A percentile compares a stretch with the other conserved stretches of the same genome.
Conservation (phyloP, 2,888 invertebrate species). For the Phymatocera aterrima region DNA sequence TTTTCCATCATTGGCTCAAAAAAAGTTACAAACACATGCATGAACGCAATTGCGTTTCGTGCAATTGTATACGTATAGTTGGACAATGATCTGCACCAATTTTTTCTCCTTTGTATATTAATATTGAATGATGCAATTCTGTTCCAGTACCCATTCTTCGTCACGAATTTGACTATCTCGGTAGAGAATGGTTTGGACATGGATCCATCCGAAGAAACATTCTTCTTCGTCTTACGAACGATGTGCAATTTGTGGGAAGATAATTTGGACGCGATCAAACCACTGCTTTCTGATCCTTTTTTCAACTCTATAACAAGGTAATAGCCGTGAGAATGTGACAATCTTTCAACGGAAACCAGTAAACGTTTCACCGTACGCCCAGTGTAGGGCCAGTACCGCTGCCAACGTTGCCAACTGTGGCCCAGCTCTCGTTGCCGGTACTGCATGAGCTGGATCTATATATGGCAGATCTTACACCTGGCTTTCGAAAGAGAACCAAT, state of each 20-base stretch:
- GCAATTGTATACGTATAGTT: too few relatives aligned
- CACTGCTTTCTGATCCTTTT: slow-evolving; percentile 83
- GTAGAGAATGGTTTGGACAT: slow-evolving; percentile 72
- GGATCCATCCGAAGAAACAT: slow-evolving; percentile 80
- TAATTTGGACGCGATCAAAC: slow-evolving; percentile 81
- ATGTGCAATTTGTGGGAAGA: slow-evolving; percentile 82
- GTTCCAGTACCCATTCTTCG: slow-evolving; percentile 80
- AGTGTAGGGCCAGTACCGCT: too few relatives aligned
- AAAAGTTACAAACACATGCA: slow-evolving; percentile 45
- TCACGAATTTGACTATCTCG: slow-evolving; percentile 77
- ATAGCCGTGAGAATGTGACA: slow-evolving; percentile 52
- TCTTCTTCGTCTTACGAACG: slow-evolving; percentile 78
- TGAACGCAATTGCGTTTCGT: not conserved
- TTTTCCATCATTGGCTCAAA: slow-evolving; percentile 58
- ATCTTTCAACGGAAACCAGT: too few relatives aligned
- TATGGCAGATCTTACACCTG: too few relatives aligned
- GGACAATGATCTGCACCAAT: too few relatives aligned
- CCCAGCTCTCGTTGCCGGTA: too few relatives aligned
- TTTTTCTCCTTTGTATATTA: too few relatives aligned
- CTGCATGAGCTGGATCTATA: too few relatives aligned
- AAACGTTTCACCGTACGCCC: too few relatives aligned
- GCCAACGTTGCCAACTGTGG: too few relatives aligned
- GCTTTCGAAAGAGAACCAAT: too few relatives aligned
- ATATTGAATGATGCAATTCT: slow-evolving; percentile 52
- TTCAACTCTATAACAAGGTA: slow-evolving; percentile 86